Conservation (phyloP, 2,113 vertebrate species). For the Psittacus erithacus region DNA sequence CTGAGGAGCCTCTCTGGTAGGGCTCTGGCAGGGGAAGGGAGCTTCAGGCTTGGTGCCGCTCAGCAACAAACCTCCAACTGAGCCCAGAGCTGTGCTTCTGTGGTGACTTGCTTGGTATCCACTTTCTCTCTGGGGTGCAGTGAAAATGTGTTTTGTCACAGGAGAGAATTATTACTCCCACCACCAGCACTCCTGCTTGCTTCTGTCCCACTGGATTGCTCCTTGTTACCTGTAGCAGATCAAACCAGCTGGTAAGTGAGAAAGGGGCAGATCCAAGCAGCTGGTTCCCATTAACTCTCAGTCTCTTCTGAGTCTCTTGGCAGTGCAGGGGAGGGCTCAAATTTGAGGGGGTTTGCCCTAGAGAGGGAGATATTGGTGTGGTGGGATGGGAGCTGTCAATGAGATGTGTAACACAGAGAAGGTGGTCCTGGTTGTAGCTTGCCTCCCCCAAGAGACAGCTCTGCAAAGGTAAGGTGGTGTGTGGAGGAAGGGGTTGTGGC, state of each 20-base stretch:
- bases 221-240: accelerated
- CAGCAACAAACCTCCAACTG: neutral
- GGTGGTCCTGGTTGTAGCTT: neutral
- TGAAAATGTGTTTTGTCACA: accelerated
- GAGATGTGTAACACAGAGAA: accelerated
- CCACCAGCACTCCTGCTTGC: neutral
- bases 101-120: neutral
- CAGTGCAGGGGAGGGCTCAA: neutral
- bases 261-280: neutral
- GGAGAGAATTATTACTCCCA: neutral
- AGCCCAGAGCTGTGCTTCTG: neutral
- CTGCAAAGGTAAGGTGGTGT: neutral
- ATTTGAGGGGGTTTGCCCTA: accelerated
- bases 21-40: neutral
- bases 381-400: neutral
- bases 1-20: too few relatives aligned
- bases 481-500: neutral
- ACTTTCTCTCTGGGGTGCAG: neutral
- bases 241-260: neutral
- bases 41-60: neutral
- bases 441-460: accelerated
- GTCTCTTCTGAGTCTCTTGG: neutral
- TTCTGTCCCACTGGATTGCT: accelerated
- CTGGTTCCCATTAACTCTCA: neutral
- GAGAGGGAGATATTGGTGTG: accelerated